Evolutionary conservation across 2,888 invertebrate species (phyloP).

Genomic region (Orthosia gothica): DNA sequence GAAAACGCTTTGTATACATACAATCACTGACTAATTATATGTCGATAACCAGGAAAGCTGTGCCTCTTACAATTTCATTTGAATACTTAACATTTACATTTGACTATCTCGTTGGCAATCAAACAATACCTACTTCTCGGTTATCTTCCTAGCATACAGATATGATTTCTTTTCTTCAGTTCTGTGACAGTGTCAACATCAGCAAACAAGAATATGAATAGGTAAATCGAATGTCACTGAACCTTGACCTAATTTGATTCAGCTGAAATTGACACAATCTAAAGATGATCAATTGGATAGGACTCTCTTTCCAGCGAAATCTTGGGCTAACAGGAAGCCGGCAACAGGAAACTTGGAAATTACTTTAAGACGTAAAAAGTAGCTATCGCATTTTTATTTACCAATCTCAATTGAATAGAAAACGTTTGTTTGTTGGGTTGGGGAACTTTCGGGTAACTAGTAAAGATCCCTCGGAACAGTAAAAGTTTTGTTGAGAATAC

Average conservation of each 20-base stretch:
- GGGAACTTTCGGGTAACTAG: constrained; percentile 63
- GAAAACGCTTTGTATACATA: neutral
- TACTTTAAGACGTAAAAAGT: constrained; percentile 42
- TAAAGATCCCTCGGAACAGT: constrained; percentile 67
- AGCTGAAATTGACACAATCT: constrained; percentile 53
- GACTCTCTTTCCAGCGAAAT: constrained; percentile 32
- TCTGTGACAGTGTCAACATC: constrained; percentile 10
- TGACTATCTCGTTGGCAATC: neutral
- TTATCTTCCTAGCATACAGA: constrained; percentile 2
- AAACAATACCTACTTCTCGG: constrained; percentile 3
- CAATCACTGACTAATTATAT: constrained; percentile 5
- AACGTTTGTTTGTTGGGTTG: constrained; percentile 53
- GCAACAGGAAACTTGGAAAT: constrained; percentile 44
- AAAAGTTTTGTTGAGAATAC: constrained; percentile 77
- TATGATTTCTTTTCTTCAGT: constrained; percentile 1
- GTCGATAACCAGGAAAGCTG: neutral
- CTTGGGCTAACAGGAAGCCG: constrained; percentile 38
- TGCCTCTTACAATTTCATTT: constrained; percentile 15
- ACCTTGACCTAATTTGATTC: constrained; percentile 68
- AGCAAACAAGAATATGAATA: constrained; percentile 19
- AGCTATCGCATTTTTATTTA: constrained; percentile 51
- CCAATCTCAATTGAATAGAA: constrained; percentile 53
- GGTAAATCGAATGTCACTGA: constrained; percentile 38
- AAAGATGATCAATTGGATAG: constrained; percentile 54
- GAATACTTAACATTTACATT: constrained; percentile 1